Base-by-base conservation (phyloP, 64 coral and sea anemone species). In the Montipora foliosa region DNA sequence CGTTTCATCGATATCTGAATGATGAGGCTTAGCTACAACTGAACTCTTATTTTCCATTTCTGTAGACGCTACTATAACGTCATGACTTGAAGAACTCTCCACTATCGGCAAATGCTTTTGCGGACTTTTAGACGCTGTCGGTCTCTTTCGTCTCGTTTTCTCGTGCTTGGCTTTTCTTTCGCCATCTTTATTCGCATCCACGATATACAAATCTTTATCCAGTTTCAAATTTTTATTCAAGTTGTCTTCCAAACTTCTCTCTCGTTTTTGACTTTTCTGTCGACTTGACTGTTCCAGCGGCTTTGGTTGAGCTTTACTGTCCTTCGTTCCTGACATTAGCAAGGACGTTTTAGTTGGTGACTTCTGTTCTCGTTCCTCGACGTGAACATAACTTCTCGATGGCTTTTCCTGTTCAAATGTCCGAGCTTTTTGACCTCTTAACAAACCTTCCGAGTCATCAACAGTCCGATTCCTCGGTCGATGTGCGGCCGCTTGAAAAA, bases 341-440 rank as follows among this genome's bases (percentile, higher is more conserved):
- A 50, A 86, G 4, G 61, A 11, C 2, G 47, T 17, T 77, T 87
- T 93, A 67, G 87, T 84, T 0, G 95, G 82, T 3, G 92, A 96
- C 53, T 88, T 96, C 2, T 84, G 88, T 61, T 91, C 90, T 14
- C 49, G 45, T 6, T 90, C 95, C 12, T 76, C 37, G 16, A 87
- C 81, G 29, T 44, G 29, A 94, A 25, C 76, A 50, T 53, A 49
- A 92, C 55, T 95, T 15, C 79, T 67, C 12, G 64, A 50, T 3
- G 75, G 62, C 49, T 80, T 98, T 88, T 91, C 88, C 44, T 79
- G 93, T 29, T 92, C 89, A 89, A 98, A 98, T 50, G 90, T 90
- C 61, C 49, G 75, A 37, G 96, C 93, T 84, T 95, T 98, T 60
- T 95, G 96, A 4, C 96, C 96, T 89, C 89, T 94, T 20, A 98